Conservation (phyloP, 1,140 invertebrate genomes). For the Trichonephila clavipes region DNA sequence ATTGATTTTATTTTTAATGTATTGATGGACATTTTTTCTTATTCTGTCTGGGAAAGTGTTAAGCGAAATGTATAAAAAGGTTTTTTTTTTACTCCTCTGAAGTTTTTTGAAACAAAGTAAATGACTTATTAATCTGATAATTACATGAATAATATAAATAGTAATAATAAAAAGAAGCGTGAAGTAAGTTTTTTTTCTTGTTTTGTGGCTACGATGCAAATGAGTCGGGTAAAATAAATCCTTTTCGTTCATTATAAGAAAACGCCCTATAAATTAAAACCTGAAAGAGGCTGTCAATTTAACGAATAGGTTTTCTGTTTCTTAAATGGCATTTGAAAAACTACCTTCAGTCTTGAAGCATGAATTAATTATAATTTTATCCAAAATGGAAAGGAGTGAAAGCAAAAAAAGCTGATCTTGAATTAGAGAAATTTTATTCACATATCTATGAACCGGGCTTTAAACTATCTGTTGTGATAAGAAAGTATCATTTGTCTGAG, state of each 20-base stretch:
- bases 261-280: conserved; percentile 3
- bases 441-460: background rate
- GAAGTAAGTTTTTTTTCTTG: background rate
- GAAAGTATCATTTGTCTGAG: background rate
- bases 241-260: conserved; percentile 8
- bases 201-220: background rate
- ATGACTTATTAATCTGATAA: too few relatives aligned
- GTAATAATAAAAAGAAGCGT: background rate
- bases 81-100: too few relatives aligned
- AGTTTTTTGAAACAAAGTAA: too few relatives aligned
- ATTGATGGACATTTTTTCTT: too few relatives aligned
- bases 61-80: too few relatives aligned
- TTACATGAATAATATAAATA: background rate
- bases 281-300: background rate
- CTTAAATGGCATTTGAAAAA: background rate
- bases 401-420: background rate
- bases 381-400: background rate
- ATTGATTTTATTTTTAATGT: too few relatives aligned
- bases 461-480: background rate
- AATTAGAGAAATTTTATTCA: background rate
- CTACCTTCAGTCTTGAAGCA: background rate
- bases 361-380: background rate
- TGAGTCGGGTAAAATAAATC: background rate
- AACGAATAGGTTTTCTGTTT: conserved; percentile 22
- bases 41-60: too few relatives aligned